These are phyloP conservation scores for Corythaeola cristata DNA, from an alignment of 2,113 vertebrate species.

Conservation along the genomic window DNA sequence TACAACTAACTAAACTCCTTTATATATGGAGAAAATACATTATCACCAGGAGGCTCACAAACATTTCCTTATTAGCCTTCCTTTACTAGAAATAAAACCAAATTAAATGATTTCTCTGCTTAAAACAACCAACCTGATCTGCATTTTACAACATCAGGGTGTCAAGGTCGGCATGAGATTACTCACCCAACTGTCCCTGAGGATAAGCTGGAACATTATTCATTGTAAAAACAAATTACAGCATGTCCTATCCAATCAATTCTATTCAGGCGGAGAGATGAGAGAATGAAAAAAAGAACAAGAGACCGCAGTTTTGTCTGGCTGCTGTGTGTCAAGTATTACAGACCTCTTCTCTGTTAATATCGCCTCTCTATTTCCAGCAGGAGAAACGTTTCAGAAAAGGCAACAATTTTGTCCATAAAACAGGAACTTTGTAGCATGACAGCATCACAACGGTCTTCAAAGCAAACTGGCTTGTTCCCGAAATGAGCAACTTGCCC, in stretches of 20 bases:
- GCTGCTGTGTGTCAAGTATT: neutral
- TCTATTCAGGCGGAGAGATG: constrained; percentile 12
- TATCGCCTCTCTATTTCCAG: neutral
- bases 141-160: constrained; percentile 32
- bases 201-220: constrained; percentile 49
- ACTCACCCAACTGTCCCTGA: constrained; percentile 19
- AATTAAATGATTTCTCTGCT: constrained; percentile 59
- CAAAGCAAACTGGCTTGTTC: neutral
- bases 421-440: neutral
- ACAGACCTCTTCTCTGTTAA: neutral
- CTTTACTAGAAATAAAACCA: constrained; percentile 66
- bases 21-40: neutral
- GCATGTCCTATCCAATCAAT: constrained; percentile 18
- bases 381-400: neutral
- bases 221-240: constrained; percentile 55
- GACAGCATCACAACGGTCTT: neutral
- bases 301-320: neutral
- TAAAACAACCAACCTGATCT: constrained; percentile 46
- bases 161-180: constrained; percentile 29
- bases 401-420: neutral
- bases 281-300: constrained; percentile 11
- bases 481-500: neutral
- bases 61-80: constrained; percentile 50
- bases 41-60: constrained; percentile 41
- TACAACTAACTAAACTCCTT: constrained; percentile 14